Percentiles rank a stretch among this genome's conserved stretches.
These are phyloP conservation scores for Myopa testacea DNA, from an alignment of 2,888 invertebrate species.

Conservation along the genomic window DNA sequence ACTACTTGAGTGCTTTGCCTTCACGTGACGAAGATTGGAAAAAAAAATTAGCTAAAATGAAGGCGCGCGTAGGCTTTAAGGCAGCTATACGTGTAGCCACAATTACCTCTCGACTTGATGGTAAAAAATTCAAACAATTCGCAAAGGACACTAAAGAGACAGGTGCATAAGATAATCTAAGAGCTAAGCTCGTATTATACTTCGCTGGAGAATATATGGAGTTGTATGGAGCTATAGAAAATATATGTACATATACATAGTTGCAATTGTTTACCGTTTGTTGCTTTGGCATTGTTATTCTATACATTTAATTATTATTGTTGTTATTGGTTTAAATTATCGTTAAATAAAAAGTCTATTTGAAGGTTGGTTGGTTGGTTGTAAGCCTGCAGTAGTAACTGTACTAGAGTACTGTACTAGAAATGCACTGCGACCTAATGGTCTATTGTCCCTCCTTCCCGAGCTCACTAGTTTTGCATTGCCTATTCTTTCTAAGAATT, in stretches of 20 bases:
- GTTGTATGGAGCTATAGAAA: slow-evolving; percentile 24
- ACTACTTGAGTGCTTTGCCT: slow-evolving; percentile 76
- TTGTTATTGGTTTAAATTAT: neutral
- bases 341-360: slow-evolving; percentile 36
- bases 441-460: no score
- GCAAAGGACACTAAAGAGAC: slow-evolving; percentile 48
- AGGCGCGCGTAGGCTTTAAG: slow-evolving; percentile 76
- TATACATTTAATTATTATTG: no score
- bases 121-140: slow-evolving; percentile 34
- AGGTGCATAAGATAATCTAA: slow-evolving; percentile 42
- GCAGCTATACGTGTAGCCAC: slow-evolving; percentile 76
- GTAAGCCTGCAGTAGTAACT: no score
- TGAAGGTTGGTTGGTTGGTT: no score
- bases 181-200: no score
- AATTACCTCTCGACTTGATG: slow-evolving; percentile 66
- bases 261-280: slow-evolving; percentile 15
- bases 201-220: slow-evolving; percentile 23
- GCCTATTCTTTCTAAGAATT: no score
- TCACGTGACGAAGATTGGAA: slow-evolving; percentile 80
- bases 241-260: neutral
- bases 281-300: neutral
- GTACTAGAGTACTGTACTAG: no score
- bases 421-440: no score
- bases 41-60: slow-evolving; percentile 75
- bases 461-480: no score